These are phyloP conservation scores for Anhinga anhinga DNA, from an alignment of 2,113 vertebrate genomes.

Conservation along the genomic window DNA sequence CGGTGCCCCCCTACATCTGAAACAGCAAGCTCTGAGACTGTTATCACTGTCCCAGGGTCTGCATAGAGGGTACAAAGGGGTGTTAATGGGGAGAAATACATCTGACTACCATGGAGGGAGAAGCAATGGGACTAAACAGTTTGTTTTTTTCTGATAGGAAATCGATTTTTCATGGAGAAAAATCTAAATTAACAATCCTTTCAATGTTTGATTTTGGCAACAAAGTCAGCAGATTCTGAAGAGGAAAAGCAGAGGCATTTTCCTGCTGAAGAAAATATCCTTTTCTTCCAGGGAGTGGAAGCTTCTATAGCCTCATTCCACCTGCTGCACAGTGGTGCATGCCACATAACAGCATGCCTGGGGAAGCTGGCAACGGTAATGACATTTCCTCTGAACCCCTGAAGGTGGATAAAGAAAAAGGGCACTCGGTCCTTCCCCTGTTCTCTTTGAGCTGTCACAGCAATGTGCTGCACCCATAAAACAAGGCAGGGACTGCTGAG, in stretches of 20 bases:
- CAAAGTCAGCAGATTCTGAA: not conserved
- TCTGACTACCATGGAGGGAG: not conserved
- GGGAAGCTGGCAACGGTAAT: not conserved
- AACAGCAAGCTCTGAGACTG: not conserved
- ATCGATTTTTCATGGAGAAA: not conserved
- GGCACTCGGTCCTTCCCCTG: not conserved
- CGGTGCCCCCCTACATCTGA: not conserved
- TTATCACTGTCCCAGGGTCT: not conserved
- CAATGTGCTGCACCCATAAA: not conserved
- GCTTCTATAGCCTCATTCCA: not conserved
- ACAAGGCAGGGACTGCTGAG: not conserved
- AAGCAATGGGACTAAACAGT: not conserved
- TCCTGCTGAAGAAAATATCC: not conserved
- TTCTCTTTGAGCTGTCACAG: not conserved
- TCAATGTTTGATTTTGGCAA: not conserved
- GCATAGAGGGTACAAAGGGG: not conserved
- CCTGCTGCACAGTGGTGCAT: not conserved
- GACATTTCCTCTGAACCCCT: not conserved
- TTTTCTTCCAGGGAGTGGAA: not conserved
- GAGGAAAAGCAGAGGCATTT: not conserved
- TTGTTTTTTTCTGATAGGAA: not conserved
- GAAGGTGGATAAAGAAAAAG: conserved; percentile 12
- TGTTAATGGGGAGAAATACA: not conserved
- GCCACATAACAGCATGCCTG: not conserved
- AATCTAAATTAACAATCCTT: not conserved